Percentiles rank a stretch among this genome's conserved stretches.
Evolutionary conservation across 2,888 invertebrate species (phyloP).

Genomic region (Nemotelus nigrinus): DNA sequence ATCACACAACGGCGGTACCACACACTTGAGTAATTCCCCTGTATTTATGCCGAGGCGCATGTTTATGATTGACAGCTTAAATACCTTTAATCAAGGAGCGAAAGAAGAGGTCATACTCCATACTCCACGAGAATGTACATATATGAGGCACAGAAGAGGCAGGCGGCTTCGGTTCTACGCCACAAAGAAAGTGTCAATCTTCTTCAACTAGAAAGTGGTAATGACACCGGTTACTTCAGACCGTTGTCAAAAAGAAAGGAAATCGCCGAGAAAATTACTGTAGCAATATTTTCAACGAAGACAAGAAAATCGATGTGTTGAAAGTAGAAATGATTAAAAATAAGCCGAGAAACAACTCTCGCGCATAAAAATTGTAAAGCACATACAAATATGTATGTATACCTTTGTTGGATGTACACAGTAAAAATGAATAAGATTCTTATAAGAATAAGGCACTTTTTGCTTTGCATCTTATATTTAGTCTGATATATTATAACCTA

Average conservation of each 20-base stretch:
- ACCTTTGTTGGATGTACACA: too few relatives aligned
- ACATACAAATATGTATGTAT: too few relatives aligned
- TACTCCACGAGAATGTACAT: too few relatives aligned
- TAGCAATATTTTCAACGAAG: background rate
- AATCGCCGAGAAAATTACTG: constrained; percentile 28
- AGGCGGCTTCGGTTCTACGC: constrained; percentile 19
- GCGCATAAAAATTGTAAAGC: too few relatives aligned
- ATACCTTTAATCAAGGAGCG: constrained; percentile 25
- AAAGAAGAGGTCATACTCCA: constrained; percentile 13
- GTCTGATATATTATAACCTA: too few relatives aligned
- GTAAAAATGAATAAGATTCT: too few relatives aligned
- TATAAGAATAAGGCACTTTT: too few relatives aligned
- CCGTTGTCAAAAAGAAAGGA: constrained; percentile 44
- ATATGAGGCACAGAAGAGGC: background rate
- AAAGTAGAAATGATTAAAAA: constrained; percentile 11
- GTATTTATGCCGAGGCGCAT: constrained; percentile 6
- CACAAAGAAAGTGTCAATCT: constrained; percentile 51
- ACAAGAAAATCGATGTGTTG: constrained; percentile 1
- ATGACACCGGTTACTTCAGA: constrained; percentile 41
- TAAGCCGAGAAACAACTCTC: background rate
- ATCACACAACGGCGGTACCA: background rate
- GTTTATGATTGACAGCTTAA: constrained; percentile 44
- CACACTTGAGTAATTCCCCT: constrained; percentile 16
- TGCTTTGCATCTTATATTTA: too few relatives aligned
- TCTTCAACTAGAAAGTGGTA: constrained; percentile 48